A percentile compares a stretch with the other conserved stretches of the same genome.
phyloP scores from a whole-genome alignment of 1,140 invertebrate species.

The Pachypeltis micranthus region DNA sequence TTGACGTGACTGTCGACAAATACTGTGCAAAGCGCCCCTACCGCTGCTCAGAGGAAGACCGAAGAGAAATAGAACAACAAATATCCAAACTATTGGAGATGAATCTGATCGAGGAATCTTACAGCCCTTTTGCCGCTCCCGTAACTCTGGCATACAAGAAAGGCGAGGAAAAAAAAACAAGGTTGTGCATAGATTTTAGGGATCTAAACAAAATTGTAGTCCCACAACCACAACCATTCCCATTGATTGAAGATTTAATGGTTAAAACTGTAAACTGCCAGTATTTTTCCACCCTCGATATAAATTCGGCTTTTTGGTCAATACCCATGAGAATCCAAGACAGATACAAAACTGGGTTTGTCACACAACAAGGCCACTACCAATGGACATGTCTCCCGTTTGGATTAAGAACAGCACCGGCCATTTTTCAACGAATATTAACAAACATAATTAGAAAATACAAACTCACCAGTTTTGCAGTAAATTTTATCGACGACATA shows the following conservation, averaged over 20 bases:
- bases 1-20: slow-evolving; percentile 29
- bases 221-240: too few species aligned
- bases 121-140: too few species aligned
- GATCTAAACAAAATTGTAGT: too few species aligned
- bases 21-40: slow-evolving; percentile 30
- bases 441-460: slow-evolving; percentile 33
- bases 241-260: too few species aligned
- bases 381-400: slow-evolving; percentile 24
- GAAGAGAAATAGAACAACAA: too few species aligned
- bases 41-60: too few species aligned
- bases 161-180: too few species aligned
- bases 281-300: slow-evolving; percentile 23
- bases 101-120: too few species aligned
- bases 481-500: slow-evolving; percentile 32
- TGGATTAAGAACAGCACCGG: slow-evolving; percentile 32
- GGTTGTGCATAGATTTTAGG: too few species aligned
- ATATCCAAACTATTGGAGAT: too few species aligned
- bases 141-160: too few species aligned
- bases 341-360: slow-evolving; percentile 24
- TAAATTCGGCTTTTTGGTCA: slow-evolving; percentile 27
- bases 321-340: slow-evolving; percentile 24
- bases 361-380: slow-evolving; percentile 24
- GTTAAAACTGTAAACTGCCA: slow-evolving; percentile 13
- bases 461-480: slow-evolving; percentile 38
- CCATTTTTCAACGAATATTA: slow-evolving; percentile 36